Evolutionary conservation across 30 jellyfish, hydroid and myxozoan species (phyloP).

Genomic region (Chironex yamaguchii): DNA sequence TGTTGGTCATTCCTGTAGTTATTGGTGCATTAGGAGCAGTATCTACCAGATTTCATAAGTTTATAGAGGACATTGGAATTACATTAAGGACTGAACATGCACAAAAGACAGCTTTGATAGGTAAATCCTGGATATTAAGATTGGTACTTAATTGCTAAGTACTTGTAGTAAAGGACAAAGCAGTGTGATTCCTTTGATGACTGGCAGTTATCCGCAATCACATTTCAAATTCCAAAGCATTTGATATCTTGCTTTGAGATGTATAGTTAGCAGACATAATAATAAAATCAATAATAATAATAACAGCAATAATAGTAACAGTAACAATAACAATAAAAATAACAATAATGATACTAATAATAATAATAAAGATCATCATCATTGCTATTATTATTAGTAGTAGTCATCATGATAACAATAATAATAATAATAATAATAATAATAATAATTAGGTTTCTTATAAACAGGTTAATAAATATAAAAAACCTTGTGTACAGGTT

Average conservation of each 20-base stretch:
- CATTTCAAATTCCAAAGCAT: conserved; percentile 12
- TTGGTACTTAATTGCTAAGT: not conserved
- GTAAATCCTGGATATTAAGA: conserved; percentile 5
- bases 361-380: too few relatives aligned
- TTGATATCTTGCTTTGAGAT: not conserved
- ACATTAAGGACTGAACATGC: conserved; percentile 8
- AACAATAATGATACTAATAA: too few relatives aligned
- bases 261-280: too few relatives aligned
- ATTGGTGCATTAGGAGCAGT: conserved; percentile 30
- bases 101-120: conserved; percentile 7
- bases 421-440: too few relatives aligned
- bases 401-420: too few relatives aligned
- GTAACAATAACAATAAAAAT: too few relatives aligned
- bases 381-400: too few relatives aligned
- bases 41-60: conserved; percentile 14
- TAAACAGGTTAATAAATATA: too few relatives aligned
- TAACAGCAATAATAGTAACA: too few relatives aligned
- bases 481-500: too few relatives aligned
- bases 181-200: conserved; percentile 9
- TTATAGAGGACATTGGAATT: conserved; percentile 1
- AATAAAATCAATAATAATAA: too few relatives aligned
- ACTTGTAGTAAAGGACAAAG: conserved; percentile 8
- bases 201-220: not conserved
- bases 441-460: too few relatives aligned
- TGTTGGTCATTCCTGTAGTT: conserved; percentile 15